A percentile compares a stretch with the other conserved stretches of the same genome.
These are phyloP conservation scores for Campylomormyrus numenius DNA, from an alignment of 2,113 vertebrate genomes.

Conservation along the genomic window DNA sequence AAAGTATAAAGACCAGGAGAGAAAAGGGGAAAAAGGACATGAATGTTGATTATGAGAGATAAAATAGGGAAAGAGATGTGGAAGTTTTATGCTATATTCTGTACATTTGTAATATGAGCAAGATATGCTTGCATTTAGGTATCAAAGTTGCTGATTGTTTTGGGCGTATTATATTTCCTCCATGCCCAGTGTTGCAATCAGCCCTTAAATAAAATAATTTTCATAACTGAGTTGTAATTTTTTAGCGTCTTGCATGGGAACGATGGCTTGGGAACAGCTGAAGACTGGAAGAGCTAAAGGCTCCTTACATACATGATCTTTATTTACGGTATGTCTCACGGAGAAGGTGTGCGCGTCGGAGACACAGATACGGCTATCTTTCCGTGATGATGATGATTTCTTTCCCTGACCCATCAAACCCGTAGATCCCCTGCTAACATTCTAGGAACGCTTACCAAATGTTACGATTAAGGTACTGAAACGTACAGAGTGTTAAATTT, in stretches of 20 bases:
- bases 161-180: background rate
- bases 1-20: slow-evolving; percentile 51
- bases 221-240: background rate
- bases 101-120: background rate
- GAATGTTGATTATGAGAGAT: slow-evolving; percentile 13
- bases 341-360: background rate
- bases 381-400: no score
- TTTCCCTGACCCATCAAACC: background rate
- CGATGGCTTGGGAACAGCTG: background rate
- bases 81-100: background rate
- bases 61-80: background rate
- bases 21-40: slow-evolving; percentile 17
- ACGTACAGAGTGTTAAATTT: background rate
- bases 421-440: background rate
- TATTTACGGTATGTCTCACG: background rate
- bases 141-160: background rate
- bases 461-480: background rate
- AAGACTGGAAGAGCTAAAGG: slow-evolving; percentile 21
- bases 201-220: background rate
- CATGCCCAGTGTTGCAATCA: background rate
- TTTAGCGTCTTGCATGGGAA: background rate
- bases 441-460: background rate
- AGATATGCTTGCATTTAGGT: background rate
- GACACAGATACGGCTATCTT: background rate
- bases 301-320: background rate